Conservation (phyloP, 2,888 invertebrate genomes). For the Andrena trimmerana region DNA sequence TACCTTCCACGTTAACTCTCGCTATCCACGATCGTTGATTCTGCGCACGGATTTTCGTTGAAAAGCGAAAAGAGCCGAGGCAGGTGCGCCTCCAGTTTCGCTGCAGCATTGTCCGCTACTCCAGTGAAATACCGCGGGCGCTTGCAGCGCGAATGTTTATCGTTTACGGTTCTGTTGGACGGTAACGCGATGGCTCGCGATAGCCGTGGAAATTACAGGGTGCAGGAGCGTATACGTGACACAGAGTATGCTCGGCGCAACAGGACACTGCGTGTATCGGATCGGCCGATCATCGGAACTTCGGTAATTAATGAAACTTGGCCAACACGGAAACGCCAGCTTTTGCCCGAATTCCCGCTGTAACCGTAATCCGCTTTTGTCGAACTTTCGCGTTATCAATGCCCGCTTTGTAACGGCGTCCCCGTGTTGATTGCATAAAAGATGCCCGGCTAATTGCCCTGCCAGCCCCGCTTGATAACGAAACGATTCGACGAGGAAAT, state of each 20-base stretch:
- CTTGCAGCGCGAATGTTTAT: conserved; percentile 32
- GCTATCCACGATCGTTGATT: too few relatives aligned
- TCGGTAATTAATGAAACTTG: conserved; percentile 56
- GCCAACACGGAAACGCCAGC: conserved; percentile 6
- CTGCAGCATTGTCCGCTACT: neutral
- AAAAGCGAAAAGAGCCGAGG: too few relatives aligned
- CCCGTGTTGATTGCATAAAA: conserved; percentile 33
- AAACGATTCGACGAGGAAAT: conserved; percentile 1
- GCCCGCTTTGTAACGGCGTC: neutral
- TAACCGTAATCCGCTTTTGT: conserved; percentile 30
- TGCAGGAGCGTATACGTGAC: neutral
- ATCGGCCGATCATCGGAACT: conserved; percentile 45
- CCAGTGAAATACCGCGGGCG: neutral
- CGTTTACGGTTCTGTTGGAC: conserved; percentile 29
- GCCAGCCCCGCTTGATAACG: neutral
- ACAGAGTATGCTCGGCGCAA: neutral
- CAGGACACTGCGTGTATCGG: conserved; percentile 1
- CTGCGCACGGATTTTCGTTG: too few relatives aligned
- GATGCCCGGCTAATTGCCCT: conserved; percentile 29
- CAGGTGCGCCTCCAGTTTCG: neutral
- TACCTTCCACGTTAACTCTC: too few relatives aligned
- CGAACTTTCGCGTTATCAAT: conserved; percentile 29
- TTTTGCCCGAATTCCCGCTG: conserved; percentile 29
- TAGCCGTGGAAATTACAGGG: conserved; percentile 35
- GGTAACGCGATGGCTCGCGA: conserved; percentile 33